Base-by-base conservation (phyloP, 2,113 vertebrate genomes). In the Eulemur rufifrons region DNA sequence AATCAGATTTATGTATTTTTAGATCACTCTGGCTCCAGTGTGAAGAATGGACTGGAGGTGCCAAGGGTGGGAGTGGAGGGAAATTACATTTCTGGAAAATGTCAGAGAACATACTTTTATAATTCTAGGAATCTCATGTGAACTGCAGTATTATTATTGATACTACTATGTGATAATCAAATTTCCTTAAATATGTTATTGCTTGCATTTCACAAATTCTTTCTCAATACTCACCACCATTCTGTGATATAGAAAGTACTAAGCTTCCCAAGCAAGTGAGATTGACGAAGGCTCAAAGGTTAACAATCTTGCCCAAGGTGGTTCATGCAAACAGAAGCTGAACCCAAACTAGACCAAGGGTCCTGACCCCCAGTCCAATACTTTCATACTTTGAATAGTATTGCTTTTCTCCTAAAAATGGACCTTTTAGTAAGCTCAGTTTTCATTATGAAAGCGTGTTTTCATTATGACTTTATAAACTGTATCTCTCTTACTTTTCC, bases 81-180 rank as follows among this genome's bases (percentile, higher is more conserved):
- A 68, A 91, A 95, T 85, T 74, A 61, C 17, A 8, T 78, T 94
- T 29, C 85, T 87, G 21, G 52, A 84, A 89, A 89, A 92, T 39
- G 45, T 73, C 88, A 87, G 25, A 81, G 27, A 47, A 86, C 23
- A 37, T 18, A 78, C 8, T 61, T 89, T 47, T 78, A 86, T 73
- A 69, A 91, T 88, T 76, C 89, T 81, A 66, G 27, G 18, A 52
- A 77, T 86, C 83, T 85, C 11, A 1, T 34, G 23, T 84, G 32
- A 84, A 64, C 20, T 59, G 11, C 1, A 92, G 6, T 45, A 64
- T 59, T 71, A 45, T 27, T 90, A 87, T 39, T 73, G 69, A 74
- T 42, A 74, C 8, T 42, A 47, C 27, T 52, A 66, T 34, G 45
- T 37, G 14, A 68, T 64, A 69, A 95, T 56, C 27, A 76, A 69